A percentile compares a stretch with the other conserved stretches of the same genome.
Evolutionary conservation across 2,888 invertebrate genomes (phyloP).

Genomic region (Hirtodrosophila duncani): DNA sequence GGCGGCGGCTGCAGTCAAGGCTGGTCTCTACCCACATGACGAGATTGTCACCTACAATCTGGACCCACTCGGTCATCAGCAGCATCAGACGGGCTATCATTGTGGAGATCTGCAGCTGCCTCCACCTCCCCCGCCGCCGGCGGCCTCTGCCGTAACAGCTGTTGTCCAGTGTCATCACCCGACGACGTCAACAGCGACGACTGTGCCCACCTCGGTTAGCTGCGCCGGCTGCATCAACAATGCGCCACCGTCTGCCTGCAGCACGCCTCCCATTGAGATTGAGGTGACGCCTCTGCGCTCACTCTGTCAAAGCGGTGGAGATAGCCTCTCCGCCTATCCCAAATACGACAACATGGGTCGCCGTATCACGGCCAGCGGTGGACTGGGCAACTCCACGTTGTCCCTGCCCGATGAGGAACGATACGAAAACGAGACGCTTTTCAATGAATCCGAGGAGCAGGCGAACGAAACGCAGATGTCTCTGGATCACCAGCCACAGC

Average conservation of each 20-base stretch:
- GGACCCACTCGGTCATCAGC: constrained; percentile 70
- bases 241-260: constrained; percentile 55
- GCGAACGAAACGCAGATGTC: constrained; percentile 38
- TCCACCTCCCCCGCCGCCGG: constrained; percentile 71
- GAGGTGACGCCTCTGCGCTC: constrained; percentile 67
- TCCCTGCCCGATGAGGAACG: constrained; percentile 85
- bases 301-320: constrained; percentile 28
- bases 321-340: constrained; percentile 67
- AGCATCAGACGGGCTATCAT: constrained; percentile 49
- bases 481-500: constrained; percentile 49
- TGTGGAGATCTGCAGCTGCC: constrained; percentile 60
- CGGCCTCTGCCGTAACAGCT: constrained; percentile 62
- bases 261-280: constrained; percentile 70
- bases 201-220: constrained; percentile 45
- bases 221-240: constrained; percentile 68
- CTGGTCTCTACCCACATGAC: constrained; percentile 77
- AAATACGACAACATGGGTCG: constrained; percentile 95
- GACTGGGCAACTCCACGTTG: constrained; percentile 84
- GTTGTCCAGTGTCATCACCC: constrained; percentile 72
- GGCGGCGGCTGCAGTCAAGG: constrained; percentile 45
- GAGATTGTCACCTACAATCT: constrained; percentile 78
- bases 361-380: constrained; percentile 90
- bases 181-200: constrained; percentile 29
- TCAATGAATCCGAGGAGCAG: constrained; percentile 70
- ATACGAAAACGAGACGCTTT: constrained; percentile 75